Evolutionary conservation across 23 tunicate species (phyloP).

Genomic region (Styela clava): DNA sequence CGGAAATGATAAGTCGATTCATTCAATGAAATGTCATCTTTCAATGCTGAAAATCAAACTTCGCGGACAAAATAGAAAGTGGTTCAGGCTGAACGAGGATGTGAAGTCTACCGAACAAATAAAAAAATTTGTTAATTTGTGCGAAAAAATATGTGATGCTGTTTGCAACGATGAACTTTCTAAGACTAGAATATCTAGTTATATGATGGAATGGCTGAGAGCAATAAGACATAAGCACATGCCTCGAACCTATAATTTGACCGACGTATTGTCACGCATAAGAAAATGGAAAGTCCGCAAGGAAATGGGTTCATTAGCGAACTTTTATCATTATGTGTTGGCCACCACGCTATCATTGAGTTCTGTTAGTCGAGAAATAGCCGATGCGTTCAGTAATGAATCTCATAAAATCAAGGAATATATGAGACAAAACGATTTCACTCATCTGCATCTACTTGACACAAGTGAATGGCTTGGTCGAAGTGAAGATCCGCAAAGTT

Average conservation of each 20-base stretch:
- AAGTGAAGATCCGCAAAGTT: neutral
- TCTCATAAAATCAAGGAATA: neutral
- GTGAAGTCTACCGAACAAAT: neutral
- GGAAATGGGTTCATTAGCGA: slow-evolving; percentile 12
- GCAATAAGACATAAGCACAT: slow-evolving; percentile 32
- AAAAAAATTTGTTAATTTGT: neutral
- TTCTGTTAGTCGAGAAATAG: neutral
- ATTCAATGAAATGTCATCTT: slow-evolving; percentile 15
- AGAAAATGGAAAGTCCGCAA: slow-evolving; percentile 1
- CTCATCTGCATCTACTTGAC: neutral
- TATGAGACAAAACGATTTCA: neutral
- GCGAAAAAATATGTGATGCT: neutral
- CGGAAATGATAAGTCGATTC: slow-evolving; percentile 9
- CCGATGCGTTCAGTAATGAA: neutral
- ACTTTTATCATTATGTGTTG: slow-evolving; percentile 4
- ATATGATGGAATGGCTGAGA: slow-evolving; percentile 60
- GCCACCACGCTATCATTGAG: neutral
- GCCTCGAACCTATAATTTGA: neutral
- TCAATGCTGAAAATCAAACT: slow-evolving; percentile 12
- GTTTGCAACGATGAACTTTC: neutral
- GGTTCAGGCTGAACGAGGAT: neutral
- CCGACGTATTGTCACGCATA: slow-evolving; percentile 2
- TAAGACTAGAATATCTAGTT: slow-evolving; percentile 8
- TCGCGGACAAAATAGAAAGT: neutral
- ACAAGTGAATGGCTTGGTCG: slow-evolving; percentile 11